phyloP scores from a whole-genome alignment of 2,113 vertebrate genomes.

The Austrofundulus limnaeus region DNA sequence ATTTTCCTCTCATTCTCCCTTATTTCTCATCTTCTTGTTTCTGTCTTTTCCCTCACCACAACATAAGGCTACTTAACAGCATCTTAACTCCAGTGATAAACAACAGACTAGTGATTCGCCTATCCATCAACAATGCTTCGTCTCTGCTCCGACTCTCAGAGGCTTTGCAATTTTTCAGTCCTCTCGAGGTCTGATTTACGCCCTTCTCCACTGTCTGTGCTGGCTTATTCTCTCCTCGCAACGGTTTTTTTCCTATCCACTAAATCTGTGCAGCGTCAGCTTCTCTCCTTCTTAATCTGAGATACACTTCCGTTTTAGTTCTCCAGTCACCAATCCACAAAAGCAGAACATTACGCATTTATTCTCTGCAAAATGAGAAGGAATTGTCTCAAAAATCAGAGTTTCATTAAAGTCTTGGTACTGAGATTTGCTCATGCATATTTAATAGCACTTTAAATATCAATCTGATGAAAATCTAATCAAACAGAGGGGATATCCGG shows the following conservation, averaged over 20 bases:
- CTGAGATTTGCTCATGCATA: conserved; percentile 33
- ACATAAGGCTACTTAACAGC: conserved; percentile 65
- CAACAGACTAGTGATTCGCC: conserved; percentile 54
- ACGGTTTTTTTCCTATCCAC: conserved; percentile 41
- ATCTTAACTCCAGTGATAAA: conserved; percentile 69
- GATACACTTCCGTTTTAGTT: conserved; percentile 37
- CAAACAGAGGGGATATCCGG: conserved; percentile 18
- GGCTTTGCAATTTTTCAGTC: conserved; percentile 56
- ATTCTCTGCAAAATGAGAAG: conserved; percentile 13
- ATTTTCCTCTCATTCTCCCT: conserved; percentile 43
- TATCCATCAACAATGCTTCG: conserved; percentile 58
- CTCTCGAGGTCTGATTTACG: conserved; percentile 62
- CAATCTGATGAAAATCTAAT: conserved; percentile 30
- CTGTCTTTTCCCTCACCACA: conserved; percentile 37
- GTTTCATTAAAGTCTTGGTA: conserved; percentile 38
- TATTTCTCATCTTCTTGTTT: conserved; percentile 21
- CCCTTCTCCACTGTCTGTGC: conserved; percentile 26
- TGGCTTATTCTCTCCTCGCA: conserved; percentile 43
- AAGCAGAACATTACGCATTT: conserved; percentile 1
- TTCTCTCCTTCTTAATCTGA: conserved; percentile 48
- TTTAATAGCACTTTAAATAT: conserved; percentile 36
- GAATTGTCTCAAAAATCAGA: conserved; percentile 11
- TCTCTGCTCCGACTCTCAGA: conserved; percentile 43
- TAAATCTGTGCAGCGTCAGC: conserved; percentile 69
- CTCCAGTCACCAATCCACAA: conserved; percentile 9